Percentiles rank a stretch among this genome's conserved stretches.
phyloP scores from a whole-genome alignment of 2,888 invertebrate genomes.

The Papilio demoleus region DNA sequence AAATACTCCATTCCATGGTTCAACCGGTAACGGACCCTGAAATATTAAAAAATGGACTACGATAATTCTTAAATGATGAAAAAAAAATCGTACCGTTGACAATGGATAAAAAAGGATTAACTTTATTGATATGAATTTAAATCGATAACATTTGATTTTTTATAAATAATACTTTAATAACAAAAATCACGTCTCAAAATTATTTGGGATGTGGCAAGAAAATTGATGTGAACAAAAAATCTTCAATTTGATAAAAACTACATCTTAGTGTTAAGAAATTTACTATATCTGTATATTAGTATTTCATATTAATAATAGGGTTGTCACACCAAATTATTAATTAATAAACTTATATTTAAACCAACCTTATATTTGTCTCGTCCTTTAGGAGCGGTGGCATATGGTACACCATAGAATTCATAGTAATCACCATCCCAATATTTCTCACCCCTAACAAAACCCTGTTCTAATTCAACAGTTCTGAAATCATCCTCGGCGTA shows the following conservation, averaged over 20 bases:
- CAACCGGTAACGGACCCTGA: slow-evolving; percentile 69
- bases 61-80: too few species aligned
- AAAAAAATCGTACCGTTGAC: background rate
- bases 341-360: background rate
- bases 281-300: background rate
- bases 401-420: slow-evolving; percentile 73
- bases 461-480: slow-evolving; percentile 62
- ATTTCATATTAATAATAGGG: background rate
- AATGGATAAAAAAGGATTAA: slow-evolving; percentile 4
- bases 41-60: slow-evolving; percentile 45
- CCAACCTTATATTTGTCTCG: slow-evolving; percentile 68
- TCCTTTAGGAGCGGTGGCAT: slow-evolving; percentile 68
- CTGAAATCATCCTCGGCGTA: slow-evolving; percentile 51
- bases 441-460: slow-evolving; percentile 64
- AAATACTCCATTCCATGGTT: slow-evolving; percentile 60
- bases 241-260: background rate
- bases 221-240: background rate
- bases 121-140: background rate
- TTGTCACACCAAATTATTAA: too few species aligned
- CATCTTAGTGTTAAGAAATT: background rate
- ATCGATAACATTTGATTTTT: background rate
- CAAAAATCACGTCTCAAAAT: background rate
- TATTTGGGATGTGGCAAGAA: background rate
- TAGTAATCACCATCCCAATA: slow-evolving; percentile 75
- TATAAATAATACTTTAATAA: background rate